Conservation (phyloP, 1,140 invertebrate genomes). For the Homarus americanus region DNA sequence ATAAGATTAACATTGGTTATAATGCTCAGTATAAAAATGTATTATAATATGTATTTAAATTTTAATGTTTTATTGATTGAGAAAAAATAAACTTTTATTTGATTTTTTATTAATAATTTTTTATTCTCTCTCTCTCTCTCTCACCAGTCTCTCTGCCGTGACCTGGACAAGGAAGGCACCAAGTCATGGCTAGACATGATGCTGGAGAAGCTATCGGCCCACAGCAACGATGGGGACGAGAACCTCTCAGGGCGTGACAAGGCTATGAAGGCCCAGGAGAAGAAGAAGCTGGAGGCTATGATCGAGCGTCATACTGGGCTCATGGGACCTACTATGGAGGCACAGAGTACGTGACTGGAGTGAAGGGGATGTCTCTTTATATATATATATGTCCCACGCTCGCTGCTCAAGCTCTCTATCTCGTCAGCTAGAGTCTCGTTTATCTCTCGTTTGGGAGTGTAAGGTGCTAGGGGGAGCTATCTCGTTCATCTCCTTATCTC, state of each 20-base stretch:
- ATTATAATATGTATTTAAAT: too few species aligned
- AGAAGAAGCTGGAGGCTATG: constrained; percentile 74
- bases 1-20: too few species aligned
- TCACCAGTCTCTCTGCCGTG: constrained; percentile 75
- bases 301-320: constrained; percentile 73
- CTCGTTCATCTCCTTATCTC: too few species aligned
- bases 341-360: constrained; percentile 73
- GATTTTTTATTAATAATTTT: too few species aligned
- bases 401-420: constrained; percentile 7
- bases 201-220: constrained; percentile 73
- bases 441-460: too few species aligned
- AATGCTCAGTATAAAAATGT: too few species aligned
- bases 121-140: neutral
- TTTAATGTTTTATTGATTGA: too few species aligned
- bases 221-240: constrained; percentile 71
- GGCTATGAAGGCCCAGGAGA: constrained; percentile 74
- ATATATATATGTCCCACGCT: too few species aligned
- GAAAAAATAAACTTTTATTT: too few species aligned
- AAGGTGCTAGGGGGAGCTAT: too few species aligned
- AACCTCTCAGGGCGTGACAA: constrained; percentile 71
- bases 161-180: constrained; percentile 74
- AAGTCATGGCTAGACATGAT: constrained; percentile 76
- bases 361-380: too few species aligned
- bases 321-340: constrained; percentile 75
- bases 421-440: neutral